Evolutionary conservation across 2,113 vertebrate species (phyloP).

Genomic region (Lophius piscatorius): DNA sequence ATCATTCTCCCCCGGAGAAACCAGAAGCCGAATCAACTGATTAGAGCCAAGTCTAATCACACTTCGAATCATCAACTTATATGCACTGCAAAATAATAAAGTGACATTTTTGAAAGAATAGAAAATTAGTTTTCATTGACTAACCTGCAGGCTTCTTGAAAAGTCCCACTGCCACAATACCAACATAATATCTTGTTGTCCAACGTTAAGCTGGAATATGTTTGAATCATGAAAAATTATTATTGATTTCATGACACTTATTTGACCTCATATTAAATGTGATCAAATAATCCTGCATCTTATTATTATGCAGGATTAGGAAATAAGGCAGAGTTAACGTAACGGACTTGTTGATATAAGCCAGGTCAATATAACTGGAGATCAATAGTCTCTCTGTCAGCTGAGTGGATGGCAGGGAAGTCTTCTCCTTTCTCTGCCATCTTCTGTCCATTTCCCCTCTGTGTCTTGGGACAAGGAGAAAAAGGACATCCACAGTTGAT

Average conservation of each 20-base stretch:
- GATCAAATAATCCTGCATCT: not conserved
- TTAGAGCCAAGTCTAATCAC: constrained; percentile 54
- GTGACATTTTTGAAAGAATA: constrained; percentile 8
- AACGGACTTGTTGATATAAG: constrained; percentile 62
- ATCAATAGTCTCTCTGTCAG: constrained; percentile 65
- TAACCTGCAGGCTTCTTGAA: constrained; percentile 3
- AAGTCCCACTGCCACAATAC: not conserved
- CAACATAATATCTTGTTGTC: constrained; percentile 2
- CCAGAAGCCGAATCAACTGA: constrained; percentile 55
- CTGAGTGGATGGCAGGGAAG: constrained; percentile 41
- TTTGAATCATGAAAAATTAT: not conserved
- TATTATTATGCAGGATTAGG: not conserved
- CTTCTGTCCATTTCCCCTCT: constrained; percentile 56
- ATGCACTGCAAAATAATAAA: constrained; percentile 22
- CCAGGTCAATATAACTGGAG: constrained; percentile 14
- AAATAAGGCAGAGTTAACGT: constrained; percentile 1
- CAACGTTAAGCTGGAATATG: not conserved
- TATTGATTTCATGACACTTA: not conserved
- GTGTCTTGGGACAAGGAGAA: constrained; percentile 27
- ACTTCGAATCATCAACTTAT: constrained; percentile 36
- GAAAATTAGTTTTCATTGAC: constrained; percentile 14
- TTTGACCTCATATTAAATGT: constrained; percentile 16
- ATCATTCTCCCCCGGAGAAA: constrained; percentile 27
- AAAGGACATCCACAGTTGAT: constrained; percentile 30
- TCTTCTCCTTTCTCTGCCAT: constrained; percentile 57